Conservation (phyloP, 2,113 vertebrate genomes). For the Nyctibius bracteatus region DNA sequence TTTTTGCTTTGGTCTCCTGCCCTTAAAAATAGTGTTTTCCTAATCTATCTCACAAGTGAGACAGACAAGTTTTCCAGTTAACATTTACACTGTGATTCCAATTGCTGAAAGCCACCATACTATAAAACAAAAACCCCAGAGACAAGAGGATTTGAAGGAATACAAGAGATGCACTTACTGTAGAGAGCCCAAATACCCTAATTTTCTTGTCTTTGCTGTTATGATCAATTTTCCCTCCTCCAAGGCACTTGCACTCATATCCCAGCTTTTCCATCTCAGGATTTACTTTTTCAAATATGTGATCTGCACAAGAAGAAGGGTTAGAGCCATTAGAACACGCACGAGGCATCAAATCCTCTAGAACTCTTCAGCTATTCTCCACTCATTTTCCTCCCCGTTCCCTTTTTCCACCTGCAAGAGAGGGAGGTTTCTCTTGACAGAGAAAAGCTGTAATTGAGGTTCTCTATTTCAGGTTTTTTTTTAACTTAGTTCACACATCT, state of each 20-base stretch:
- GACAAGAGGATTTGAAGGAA: neutral
- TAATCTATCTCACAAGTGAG: neutral
- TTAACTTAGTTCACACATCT: neutral
- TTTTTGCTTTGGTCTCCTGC: neutral
- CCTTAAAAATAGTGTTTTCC: neutral
- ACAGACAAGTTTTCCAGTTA: neutral
- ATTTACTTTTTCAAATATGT: conserved; percentile 87
- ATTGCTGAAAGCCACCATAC: neutral
- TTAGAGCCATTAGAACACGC: neutral
- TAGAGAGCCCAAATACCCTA: conserved; percentile 85
- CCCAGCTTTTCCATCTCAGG: conserved; percentile 83
- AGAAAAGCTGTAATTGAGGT: neutral
- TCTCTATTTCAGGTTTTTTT: neutral
- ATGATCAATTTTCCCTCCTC: conserved; percentile 89
- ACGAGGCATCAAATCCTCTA: neutral
- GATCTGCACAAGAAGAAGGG: conserved; percentile 68
- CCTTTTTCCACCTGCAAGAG: neutral
- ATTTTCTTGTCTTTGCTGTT: conserved; percentile 84
- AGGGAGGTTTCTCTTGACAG: neutral
- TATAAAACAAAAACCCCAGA: neutral
- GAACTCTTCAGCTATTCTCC: neutral
- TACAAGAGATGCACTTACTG: conserved; percentile 69
- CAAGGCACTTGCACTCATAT: conserved; percentile 83
- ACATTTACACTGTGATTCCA: neutral
- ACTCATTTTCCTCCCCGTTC: neutral